Conservation (phyloP, 2,888 invertebrate genomes). For the Saturnia pavonia region DNA sequence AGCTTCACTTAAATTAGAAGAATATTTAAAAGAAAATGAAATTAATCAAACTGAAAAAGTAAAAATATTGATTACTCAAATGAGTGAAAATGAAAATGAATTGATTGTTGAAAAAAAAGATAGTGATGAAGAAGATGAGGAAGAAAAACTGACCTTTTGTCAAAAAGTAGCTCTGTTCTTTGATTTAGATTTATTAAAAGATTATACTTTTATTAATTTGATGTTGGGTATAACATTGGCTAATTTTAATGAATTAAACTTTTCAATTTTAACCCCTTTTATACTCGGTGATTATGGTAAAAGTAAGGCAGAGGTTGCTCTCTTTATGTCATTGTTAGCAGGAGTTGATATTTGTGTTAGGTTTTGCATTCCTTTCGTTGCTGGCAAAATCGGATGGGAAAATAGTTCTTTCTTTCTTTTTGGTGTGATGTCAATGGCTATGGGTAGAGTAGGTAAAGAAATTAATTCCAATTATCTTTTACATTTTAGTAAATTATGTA, state of each 20-base stretch:
- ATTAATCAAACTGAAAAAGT: slow-evolving; percentile 51
- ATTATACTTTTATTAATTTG: slow-evolving; percentile 85
- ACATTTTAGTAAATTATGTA: not conserved
- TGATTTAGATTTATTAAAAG: slow-evolving; percentile 86
- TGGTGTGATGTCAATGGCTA: slow-evolving; percentile 85
- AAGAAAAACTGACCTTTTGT: slow-evolving; percentile 65
- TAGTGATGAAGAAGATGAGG: slow-evolving; percentile 43
- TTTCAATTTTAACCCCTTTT: slow-evolving; percentile 87
- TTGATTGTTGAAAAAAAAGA: slow-evolving; percentile 49
- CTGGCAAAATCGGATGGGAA: slow-evolving; percentile 86
- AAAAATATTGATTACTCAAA: slow-evolving; percentile 55
- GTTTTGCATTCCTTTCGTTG: slow-evolving; percentile 85
- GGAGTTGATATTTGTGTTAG: slow-evolving; percentile 84
- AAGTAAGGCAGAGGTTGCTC: slow-evolving; percentile 82
- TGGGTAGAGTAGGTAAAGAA: slow-evolving; percentile 83
- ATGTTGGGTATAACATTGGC: slow-evolving; percentile 87
- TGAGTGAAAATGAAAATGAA: slow-evolving; percentile 57
- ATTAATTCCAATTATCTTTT: not conserved
- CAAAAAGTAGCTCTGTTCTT: slow-evolving; percentile 85
- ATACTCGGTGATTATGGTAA: slow-evolving; percentile 86
- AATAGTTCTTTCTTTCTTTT: slow-evolving; percentile 87
- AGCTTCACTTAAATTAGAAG: slow-evolving; percentile 78
- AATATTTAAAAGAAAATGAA: slow-evolving; percentile 72
- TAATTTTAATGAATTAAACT: slow-evolving; percentile 87
- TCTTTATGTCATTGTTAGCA: slow-evolving; percentile 86